These are phyloP conservation scores for Apamea anceps DNA, from an alignment of 2,888 invertebrate species.

Conservation along the genomic window DNA sequence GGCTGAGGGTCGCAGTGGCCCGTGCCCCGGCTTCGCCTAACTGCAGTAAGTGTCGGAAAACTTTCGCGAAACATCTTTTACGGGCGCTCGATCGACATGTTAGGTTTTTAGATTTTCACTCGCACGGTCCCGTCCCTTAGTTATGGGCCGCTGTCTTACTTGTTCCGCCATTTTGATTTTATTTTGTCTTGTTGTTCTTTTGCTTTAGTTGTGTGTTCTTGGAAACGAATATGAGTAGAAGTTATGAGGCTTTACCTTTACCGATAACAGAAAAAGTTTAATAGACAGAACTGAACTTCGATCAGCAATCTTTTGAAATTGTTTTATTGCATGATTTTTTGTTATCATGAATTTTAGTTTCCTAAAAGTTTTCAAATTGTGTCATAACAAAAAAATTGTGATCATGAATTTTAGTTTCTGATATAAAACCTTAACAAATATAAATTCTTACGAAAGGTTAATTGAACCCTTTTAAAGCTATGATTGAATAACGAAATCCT, in stretches of 20 bases:
- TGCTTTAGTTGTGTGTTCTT: constrained; percentile 40
- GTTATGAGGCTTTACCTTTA: not conserved
- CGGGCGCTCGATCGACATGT: constrained; percentile 80
- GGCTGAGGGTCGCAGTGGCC: constrained; percentile 41
- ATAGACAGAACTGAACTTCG: not conserved
- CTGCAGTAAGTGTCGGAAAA: constrained; percentile 85
- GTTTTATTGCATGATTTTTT: not conserved
- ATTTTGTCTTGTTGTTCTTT: constrained; percentile 72
- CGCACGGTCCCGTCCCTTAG: constrained; percentile 74
- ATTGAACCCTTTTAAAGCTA: constrained; percentile 34
- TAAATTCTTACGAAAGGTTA: constrained; percentile 15
- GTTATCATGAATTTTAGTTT: too few species aligned
- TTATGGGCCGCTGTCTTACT: constrained; percentile 77
- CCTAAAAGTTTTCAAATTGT: not conserved
- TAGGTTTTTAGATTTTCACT: constrained; percentile 82
- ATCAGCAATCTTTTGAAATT: not conserved
- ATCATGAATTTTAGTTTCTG: not conserved
- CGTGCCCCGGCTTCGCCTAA: constrained; percentile 64
- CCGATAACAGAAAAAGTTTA: not conserved
- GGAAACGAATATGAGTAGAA: not conserved
- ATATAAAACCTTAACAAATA: constrained; percentile 9
- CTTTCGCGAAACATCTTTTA: constrained; percentile 83
- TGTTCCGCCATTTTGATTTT: constrained; percentile 74
- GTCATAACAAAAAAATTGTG: not conserved
- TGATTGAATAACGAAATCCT: constrained; percentile 55